Evolutionary conservation across 2,888 invertebrate genomes (phyloP), one percentile per base, ranked within the genome.

Genomic region (Myopa testacea): DNA sequence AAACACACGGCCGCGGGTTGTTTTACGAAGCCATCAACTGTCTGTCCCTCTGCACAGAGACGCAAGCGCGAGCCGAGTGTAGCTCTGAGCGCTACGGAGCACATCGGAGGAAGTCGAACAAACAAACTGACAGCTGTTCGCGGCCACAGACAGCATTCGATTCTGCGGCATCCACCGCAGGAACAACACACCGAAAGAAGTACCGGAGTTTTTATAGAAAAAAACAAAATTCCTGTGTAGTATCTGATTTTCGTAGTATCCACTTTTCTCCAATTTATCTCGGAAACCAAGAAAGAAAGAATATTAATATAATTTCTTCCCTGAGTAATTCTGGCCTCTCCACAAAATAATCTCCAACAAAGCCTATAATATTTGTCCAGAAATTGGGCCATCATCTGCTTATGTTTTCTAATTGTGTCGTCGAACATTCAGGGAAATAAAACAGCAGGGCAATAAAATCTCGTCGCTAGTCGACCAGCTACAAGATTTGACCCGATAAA

Each of bases 101-200:
- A 2, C 50, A 38, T 38, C 34, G 58, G 45, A 68, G 67, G 75
- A 68, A 69, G 69, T 75, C 69, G 34, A 26, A 19, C 68, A 75
- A 75, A 75, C 60, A 75, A 69, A 58, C 75, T 75, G 75, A 75
- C 75, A 75, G 67, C 75, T 75, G 75, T 75, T 50, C 65, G 67
- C 67, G 67, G 73, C 73, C 7, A 62, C 45, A 62, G 73, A 73
- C 73, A 60, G 62, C 55, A 34, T 10, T 69, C 7, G 26, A 58
- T 58, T n/a, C 40, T n/a, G 50, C 4, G 6, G 4, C 71, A 38
- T n/a, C 58, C 16, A 58, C 14, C n/a, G 19, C n/a, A 2, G 55
- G 4, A 58, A n/a, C 16, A 19, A 58, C n/a, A 12, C 5, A 58
- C 6, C 58, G 19, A 12, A 26, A 26, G 26, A 26, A 26, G 26